Percentiles rank a stretch among this genome's conserved stretches.
These are phyloP conservation scores for Dunckerocampus dactyliophorus DNA, from an alignment of 2,113 vertebrate genomes.

Conservation along the genomic window DNA sequence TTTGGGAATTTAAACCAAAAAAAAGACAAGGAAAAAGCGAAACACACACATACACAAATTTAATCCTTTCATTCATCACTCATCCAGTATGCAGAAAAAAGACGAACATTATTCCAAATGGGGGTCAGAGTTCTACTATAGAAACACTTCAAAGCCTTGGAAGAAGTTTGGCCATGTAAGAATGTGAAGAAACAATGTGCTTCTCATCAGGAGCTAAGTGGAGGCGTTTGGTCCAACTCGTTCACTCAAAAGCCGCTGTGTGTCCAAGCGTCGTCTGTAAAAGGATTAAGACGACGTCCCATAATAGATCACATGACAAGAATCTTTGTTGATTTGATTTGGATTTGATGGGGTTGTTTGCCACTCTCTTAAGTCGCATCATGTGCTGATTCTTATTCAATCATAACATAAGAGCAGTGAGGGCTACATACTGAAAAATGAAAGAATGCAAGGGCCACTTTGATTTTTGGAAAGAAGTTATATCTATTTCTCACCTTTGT, in stretches of 20 bases:
- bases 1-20: too few species aligned
- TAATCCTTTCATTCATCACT: neutral
- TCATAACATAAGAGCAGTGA: too few species aligned
- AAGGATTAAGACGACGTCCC: conserved; percentile 70
- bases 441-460: too few species aligned
- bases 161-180: neutral
- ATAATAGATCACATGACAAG: conserved; percentile 74
- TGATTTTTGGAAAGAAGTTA: too few species aligned
- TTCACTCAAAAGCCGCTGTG: conserved; percentile 52
- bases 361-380: conserved; percentile 8
- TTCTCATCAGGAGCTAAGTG: conserved; percentile 36
- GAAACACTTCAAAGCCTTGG: neutral
- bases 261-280: conserved; percentile 48
- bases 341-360: conserved; percentile 36
- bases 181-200: conserved; percentile 26
- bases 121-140: neutral
- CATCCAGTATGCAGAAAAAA: too few species aligned
- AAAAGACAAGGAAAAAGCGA: too few species aligned
- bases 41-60: too few species aligned
- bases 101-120: neutral
- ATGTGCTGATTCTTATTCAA: conserved; percentile 15
- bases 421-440: too few species aligned
- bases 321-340: conserved; percentile 46
- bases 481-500: too few species aligned
- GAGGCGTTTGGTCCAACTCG: conserved; percentile 25